phyloP scores from a whole-genome alignment of 2,797 vertebrate species.

The Rhinophrynus dorsalis region DNA sequence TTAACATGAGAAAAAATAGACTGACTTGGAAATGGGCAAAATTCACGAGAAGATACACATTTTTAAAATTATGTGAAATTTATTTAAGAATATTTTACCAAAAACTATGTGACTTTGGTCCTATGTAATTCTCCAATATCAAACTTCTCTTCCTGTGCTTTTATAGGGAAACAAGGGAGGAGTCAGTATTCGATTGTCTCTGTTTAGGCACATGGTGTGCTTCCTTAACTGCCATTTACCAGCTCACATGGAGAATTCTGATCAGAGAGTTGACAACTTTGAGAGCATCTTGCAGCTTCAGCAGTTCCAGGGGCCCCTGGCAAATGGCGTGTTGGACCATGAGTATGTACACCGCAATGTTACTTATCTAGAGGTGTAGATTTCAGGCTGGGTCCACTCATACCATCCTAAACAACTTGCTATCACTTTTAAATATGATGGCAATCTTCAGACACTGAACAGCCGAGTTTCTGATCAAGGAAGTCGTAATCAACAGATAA shows the following conservation, averaged over 20 bases:
- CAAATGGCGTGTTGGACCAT: conserved; percentile 88
- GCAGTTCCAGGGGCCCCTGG: conserved; percentile 86
- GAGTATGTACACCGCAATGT: conserved; percentile 75
- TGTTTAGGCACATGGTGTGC: conserved; percentile 92
- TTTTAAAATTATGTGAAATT: not conserved
- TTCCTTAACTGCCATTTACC: conserved; percentile 98
- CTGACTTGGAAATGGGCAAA: no score
- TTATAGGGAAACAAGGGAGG: conserved; percentile 89
- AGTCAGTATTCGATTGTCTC: conserved; percentile 84
- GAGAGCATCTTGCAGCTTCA: conserved; percentile 95
- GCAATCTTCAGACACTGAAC: no score
- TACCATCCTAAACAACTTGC: no score
- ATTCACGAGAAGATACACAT: no score
- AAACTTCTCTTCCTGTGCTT: not conserved
- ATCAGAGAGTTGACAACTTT: conserved; percentile 95
- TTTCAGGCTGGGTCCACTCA: no score
- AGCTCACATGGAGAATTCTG: conserved; percentile 94
- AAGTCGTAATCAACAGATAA: no score
- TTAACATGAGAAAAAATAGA: no score
- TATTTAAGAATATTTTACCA: not conserved
- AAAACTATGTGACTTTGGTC: not conserved
- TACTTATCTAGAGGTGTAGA: no score
- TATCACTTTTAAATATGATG: no score
- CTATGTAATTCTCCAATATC: not conserved
- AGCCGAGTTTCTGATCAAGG: no score